Evolutionary conservation across 2,888 invertebrate genomes (phyloP), one percentile per base, ranked within the genome.

Genomic region (Caenorhabditis doughertyi): DNA sequence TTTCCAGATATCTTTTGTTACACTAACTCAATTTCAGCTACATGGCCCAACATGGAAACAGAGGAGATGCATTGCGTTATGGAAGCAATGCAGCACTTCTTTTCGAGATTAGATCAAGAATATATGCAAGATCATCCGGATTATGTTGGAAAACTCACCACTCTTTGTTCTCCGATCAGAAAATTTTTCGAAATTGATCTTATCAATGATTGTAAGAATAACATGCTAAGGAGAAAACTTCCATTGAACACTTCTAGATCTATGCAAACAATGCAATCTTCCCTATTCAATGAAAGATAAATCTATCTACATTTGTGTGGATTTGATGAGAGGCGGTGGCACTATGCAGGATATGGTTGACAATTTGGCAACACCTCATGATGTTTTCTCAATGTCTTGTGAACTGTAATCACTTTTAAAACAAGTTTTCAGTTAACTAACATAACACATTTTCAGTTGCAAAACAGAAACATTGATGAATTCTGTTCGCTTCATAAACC

Each of bases 81-180:
- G 77, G 77, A 77, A 13, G 53, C 68, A 1, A 77, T 77, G 77
- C 62, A 77, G n/a, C n/a, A 62, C n/a, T 77, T 77, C 29, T 68
- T 77, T 53, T n/a, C 51, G 7, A 39, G 27, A 27, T 47, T 77
- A 8, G 77, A 77, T 44, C 39, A 23, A 18, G 77, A 77, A 11
- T 77, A 49, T 35, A 39, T 53, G 53, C 13, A 25, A 0, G 42
- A 23, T 3, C 39, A 44, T 25, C 62, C 77, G 1, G 25, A 21
- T 11, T 68, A 27, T 11, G 51, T 23, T 2, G 47, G n/a, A 16
- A 32, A 39, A 5, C 13, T 8, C 7, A 16, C 23, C 0, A 23
- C 4, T 0, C n/a, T 18, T 7, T 51, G 35, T 21, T 68, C 76
- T 16, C 67, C 67, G n/a, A 16, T 67, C 32, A 25, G 77, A 51